Conservation (phyloP, 64 coral and sea anemone genomes). For the Actinia tenebrosa region DNA sequence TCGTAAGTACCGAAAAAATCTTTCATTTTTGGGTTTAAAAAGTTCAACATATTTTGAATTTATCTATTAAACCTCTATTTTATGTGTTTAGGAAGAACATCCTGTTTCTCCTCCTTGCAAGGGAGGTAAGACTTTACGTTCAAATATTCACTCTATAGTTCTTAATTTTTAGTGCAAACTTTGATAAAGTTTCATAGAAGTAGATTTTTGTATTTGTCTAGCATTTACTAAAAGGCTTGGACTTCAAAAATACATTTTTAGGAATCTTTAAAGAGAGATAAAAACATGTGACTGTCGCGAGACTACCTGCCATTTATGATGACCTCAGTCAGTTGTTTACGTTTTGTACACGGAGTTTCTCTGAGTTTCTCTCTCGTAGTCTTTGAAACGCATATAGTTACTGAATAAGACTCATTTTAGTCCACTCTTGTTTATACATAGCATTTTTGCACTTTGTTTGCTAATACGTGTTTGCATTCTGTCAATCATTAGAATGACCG, state of each 20-base stretch:
- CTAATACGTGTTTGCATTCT: no score
- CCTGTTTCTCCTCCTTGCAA: constrained; percentile 45
- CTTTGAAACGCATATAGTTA: background rate
- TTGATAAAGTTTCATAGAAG: background rate
- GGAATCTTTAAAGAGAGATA: no score
- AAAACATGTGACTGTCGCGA: background rate
- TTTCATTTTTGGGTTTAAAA: background rate
- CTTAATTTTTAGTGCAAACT: background rate
- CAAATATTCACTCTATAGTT: background rate
- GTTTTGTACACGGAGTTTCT: background rate
- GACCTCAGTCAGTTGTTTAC: background rate
- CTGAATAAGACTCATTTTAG: background rate
- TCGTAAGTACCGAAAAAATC: constrained; percentile 39
- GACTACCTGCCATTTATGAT: background rate
- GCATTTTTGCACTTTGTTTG: background rate
- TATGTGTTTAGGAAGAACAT: constrained; percentile 61
- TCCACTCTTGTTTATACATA: background rate
- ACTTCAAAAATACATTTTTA: background rate
- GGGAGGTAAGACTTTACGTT: constrained; percentile 47
- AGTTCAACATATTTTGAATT: no score
- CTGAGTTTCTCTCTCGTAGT: background rate
- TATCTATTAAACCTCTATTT: background rate
- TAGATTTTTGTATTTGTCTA: background rate
- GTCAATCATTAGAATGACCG: no score
- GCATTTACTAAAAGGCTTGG: background rate